Evolutionary conservation across 2,113 vertebrate species (phyloP).

Genomic region (Piaya cayana): DNA sequence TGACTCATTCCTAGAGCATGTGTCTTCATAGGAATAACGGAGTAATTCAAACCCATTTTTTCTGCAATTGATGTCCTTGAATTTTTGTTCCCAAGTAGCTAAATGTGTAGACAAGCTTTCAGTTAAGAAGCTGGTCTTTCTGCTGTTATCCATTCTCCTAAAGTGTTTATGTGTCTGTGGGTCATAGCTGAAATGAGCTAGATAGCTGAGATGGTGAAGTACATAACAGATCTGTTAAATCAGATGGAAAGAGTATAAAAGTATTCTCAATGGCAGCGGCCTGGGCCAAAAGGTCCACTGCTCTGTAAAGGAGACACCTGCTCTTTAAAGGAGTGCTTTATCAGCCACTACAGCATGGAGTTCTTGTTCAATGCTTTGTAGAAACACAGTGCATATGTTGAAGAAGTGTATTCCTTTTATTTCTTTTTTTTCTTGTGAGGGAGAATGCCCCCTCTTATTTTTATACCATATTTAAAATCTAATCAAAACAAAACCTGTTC

Average conservation of each 20-base stretch:
- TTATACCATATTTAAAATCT: not conserved
- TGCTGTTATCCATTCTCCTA: not conserved
- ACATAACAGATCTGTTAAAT: conserved; percentile 41
- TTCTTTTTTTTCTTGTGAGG: not conserved
- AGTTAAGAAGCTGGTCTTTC: not conserved
- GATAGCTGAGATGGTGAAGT: conserved; percentile 14
- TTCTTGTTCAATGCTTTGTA: not conserved
- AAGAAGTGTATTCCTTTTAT: not conserved
- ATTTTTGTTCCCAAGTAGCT: conserved; percentile 14
- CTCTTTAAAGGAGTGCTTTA: not conserved
- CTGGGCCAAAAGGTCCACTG: not conserved
- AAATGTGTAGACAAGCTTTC: conserved; percentile 8
- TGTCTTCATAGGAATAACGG: not conserved
- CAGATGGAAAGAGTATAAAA: conserved; percentile 34
- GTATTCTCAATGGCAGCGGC: not conserved
- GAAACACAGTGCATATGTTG: not conserved
- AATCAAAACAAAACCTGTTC: not conserved
- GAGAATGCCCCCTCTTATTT: not conserved
- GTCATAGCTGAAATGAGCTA: not conserved
- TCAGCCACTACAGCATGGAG: not conserved
- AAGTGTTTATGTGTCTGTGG: conserved; percentile 34
- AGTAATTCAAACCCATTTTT: not conserved
- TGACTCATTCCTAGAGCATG: not conserved
- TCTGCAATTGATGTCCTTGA: conserved; percentile 12
- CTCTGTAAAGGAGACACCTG: not conserved